A percentile compares a stretch with the other conserved stretches of the same genome.
phyloP scores from a whole-genome alignment of 2,113 vertebrate species.

The Sarotherodon lohbergeri region DNA sequence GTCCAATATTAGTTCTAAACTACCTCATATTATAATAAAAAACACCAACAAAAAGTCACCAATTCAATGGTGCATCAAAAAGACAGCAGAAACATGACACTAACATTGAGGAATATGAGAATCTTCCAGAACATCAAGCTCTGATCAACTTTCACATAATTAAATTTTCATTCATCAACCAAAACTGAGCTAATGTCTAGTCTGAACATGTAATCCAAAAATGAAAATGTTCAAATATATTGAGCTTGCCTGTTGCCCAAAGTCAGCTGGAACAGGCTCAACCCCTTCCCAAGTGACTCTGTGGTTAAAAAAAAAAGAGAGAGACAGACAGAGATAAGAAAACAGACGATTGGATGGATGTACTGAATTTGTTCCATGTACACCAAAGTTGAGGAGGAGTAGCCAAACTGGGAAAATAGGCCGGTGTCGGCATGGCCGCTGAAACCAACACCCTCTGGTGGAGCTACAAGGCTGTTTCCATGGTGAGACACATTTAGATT shows the following conservation, averaged over 20 bases:
- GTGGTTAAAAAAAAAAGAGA: not conserved
- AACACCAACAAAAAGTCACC: not conserved
- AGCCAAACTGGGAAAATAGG: not conserved
- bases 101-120: not conserved
- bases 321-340: not conserved
- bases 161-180: not conserved
- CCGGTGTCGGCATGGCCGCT: not conserved
- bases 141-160: not conserved
- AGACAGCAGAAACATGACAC: not conserved
- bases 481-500: conserved; percentile 65
- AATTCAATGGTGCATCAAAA: not conserved
- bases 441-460: conserved; percentile 49
- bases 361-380: not conserved
- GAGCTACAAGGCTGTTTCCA: conserved; percentile 64
- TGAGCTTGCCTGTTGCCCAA: not conserved
- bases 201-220: not conserved
- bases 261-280: not conserved
- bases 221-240: not conserved
- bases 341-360: not conserved
- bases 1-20: not conserved
- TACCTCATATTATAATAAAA: not conserved
- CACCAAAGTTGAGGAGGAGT: not conserved
- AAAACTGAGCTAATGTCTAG: not conserved
- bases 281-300: not conserved
- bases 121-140: not conserved